A percentile compares a stretch with the other conserved stretches of the same genome.
These are phyloP conservation scores for Cremastinae sp. DNA, from an alignment of 2,888 invertebrate species.

Conservation along the genomic window DNA sequence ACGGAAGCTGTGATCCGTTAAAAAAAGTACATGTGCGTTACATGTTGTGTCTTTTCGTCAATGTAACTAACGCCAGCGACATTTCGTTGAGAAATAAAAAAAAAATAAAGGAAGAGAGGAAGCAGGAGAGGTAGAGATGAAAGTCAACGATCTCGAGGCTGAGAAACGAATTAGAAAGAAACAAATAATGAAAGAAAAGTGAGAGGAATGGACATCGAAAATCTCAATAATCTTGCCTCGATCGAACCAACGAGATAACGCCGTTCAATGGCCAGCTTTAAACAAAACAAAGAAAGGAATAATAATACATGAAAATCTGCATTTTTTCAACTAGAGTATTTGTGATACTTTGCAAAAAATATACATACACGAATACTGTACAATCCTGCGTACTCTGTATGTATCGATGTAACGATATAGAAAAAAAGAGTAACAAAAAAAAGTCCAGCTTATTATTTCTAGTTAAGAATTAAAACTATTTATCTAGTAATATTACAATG, in stretches of 20 bases:
- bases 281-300: conserved; percentile 55
- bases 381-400: conserved; percentile 35
- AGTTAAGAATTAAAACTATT: conserved; percentile 66
- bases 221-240: conserved; percentile 44
- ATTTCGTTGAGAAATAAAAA: conserved; percentile 28
- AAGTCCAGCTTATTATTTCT: conserved; percentile 54
- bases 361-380: conserved; percentile 24
- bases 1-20: conserved; percentile 62
- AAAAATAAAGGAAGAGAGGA: conserved; percentile 13
- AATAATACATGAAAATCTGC: conserved; percentile 33
- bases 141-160: conserved; percentile 42
- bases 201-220: conserved; percentile 21
- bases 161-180: conserved; percentile 24
- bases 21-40: conserved; percentile 49
- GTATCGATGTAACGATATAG: conserved; percentile 51
- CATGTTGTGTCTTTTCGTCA: conserved; percentile 55
- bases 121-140: neutral
- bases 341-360: conserved; percentile 20
- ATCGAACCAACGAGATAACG: conserved; percentile 36
- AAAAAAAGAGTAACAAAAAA: conserved; percentile 31
- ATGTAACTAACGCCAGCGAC: conserved; percentile 59
- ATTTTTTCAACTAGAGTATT: conserved; percentile 49
- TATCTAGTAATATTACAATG: conserved; percentile 69
- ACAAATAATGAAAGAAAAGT: conserved; percentile 10
- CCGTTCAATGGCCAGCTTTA: conserved; percentile 57